phyloP scores from a whole-genome alignment of 1,140 invertebrate genomes.

The Aphidius ervi region DNA sequence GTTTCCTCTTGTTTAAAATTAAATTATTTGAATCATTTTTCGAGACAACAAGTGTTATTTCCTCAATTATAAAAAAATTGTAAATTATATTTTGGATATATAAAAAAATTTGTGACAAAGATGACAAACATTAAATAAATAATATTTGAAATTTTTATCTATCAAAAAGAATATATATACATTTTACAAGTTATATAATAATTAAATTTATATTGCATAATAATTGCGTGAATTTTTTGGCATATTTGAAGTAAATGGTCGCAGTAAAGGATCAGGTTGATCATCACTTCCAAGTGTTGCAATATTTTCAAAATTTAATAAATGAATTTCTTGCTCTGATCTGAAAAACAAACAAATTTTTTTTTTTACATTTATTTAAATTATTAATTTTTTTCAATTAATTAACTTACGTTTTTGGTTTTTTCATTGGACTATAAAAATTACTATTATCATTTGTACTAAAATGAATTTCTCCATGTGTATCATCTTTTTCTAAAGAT shows the following conservation, averaged over 20 bases:
- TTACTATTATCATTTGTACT: slow-evolving; percentile 28
- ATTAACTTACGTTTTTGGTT: slow-evolving; percentile 4
- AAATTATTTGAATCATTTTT: too few relatives aligned
- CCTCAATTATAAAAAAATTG: too few relatives aligned
- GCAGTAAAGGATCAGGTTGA: slow-evolving; percentile 32
- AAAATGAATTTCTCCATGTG: slow-evolving; percentile 53
- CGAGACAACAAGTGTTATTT: too few relatives aligned
- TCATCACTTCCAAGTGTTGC: slow-evolving; percentile 28
- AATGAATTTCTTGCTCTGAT: slow-evolving; percentile 23
- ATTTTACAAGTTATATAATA: not conserved
- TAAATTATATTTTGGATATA: too few relatives aligned
- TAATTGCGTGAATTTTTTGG: slow-evolving; percentile 22
- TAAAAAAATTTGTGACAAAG: too few relatives aligned
- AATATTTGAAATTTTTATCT: too few relatives aligned
- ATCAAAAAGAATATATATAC: too few relatives aligned
- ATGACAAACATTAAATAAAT: too few relatives aligned
- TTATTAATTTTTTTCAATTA: not conserved
- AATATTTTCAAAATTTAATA: slow-evolving; percentile 27
- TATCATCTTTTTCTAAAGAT: slow-evolving; percentile 51
- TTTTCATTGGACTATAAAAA: slow-evolving; percentile 4
- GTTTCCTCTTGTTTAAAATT: too few relatives aligned
- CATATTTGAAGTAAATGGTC: slow-evolving; percentile 34
- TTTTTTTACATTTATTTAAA: too few relatives aligned
- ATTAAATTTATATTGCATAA: slow-evolving; percentile 5
- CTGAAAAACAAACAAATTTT: slow-evolving; percentile 17